Evolutionary conservation across 2,888 invertebrate species (phyloP), one percentile per base, ranked within the genome.

Genomic region (Yponomeuta evonymella): DNA sequence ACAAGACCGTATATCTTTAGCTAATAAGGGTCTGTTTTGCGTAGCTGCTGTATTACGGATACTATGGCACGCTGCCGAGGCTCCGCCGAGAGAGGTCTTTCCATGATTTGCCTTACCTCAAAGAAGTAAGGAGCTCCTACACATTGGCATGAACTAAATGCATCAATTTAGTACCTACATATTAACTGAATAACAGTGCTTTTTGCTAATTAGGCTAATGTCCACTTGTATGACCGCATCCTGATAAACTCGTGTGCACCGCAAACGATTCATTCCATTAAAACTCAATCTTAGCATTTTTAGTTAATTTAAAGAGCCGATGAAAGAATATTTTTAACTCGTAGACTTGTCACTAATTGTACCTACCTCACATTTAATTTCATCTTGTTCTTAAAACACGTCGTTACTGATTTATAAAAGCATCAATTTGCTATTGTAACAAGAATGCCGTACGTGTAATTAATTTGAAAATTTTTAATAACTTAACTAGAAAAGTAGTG

Each of bases 21-120:
- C 76, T 79, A 77, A 77, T 74, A 65, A 75, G 73, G 79, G 73
- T 83, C 78, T 88, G 81, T 88, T 90, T 85, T 90, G 84, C 87
- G 83, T 93, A 95, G 95, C 92, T 95, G 93, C 94, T 95, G 89
- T 94, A 94, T 93, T 94, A 94, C 86, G 94, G 94, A 88, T 93
- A 93, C 92, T 95, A 95, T 92, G 95, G 95, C 83, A 94, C 94
- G 76, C 94, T 95, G 82, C 95, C 95, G 77, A 94, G 96, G 86
- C 93, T 96, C 78, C 93, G 96, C 79, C 94, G 96, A 78, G 96
- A 96, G 91, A 91, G 95, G 81, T 95, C 96, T 78, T 96, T 95
- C 90, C 96, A 95, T 88, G 96, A 96, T 84, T 94, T 96, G 81
- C 95, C 95, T 82, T 93, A 93, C 76, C 92, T 95, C 74, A 96